Base-by-base conservation (phyloP, 2,888 invertebrate species). In the Lasioglossum pauxillum region DNA sequence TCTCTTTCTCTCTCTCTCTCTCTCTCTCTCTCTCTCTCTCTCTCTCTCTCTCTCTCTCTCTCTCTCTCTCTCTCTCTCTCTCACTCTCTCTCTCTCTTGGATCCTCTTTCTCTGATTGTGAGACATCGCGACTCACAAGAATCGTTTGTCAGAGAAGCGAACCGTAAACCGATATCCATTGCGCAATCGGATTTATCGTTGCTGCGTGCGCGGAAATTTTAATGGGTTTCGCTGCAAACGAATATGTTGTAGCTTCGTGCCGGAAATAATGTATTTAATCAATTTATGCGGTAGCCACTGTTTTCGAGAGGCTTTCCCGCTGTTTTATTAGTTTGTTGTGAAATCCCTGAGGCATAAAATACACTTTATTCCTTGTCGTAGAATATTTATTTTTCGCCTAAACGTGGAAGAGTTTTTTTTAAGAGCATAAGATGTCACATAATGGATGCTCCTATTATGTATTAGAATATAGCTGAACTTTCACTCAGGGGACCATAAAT, bases 161-260 rank as follows among this genome's bases (percentile, higher is more conserved):
- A 7, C 12, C 67, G 35, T 35, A 23, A 19, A 35, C 35, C 31
- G 67, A 67, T 46, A 46, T 69, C 69, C 41, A 35, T 69, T 69
- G 69, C 69, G 69, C 38, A 69, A 69, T 38, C 69, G 69, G 10
- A 69, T 69, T 69, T 69, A 38, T 69, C 69, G 69, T 69, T 10
- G 31, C 14, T 64, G 1, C 27, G 60, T 16, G 60, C 60, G 8
- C 53, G 10, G 27, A 64, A 14, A 64, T 64, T 64, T 64, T 64
- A 64, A 64, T 64, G 14, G 5, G 31, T 64, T 31, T 31, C 8
- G 10, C 31, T 7, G 64, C 31, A 31, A 31, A 31, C 27, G 27
- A 31, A 64, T 64, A 7, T 31, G 31, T 64, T 31, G 64, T 14
- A 31, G 27, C 16, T 64, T 64, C 16, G 64, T 64, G 16, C 16